Evolutionary conservation across 2,797 vertebrate species (phyloP), one percentile per base, ranked within the genome.

Genomic region (Coregonus suidteri): DNA sequence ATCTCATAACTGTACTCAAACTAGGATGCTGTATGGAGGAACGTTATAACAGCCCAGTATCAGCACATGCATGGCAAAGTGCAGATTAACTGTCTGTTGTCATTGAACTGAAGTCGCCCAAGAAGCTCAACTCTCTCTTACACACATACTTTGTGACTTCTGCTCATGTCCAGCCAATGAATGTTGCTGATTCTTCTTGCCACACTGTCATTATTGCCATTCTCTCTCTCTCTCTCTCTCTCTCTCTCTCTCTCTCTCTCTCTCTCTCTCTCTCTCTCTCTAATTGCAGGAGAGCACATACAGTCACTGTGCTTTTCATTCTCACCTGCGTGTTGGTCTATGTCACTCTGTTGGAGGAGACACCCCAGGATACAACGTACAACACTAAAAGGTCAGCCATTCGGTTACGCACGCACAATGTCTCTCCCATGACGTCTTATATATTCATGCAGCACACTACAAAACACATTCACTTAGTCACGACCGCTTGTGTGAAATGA

Each of bases 321-420:
- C 95, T 99, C 76, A 99, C 97, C 0, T 99, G 98, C 71, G 96
- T 94, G 0, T 89, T 99, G 70, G 98, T 97, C 84, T 99, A 99
- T 14, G 96, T 99, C 84, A 99, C 98, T 0, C 90, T 99, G 78
- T 90, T 99, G 88, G 98, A 99, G 77, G 98, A 99, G 89, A 99
- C 98, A 0, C 98, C 98, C 0, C 97, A 96, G 81, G 96, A 99
- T 85, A 99, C 98, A 0, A 93, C 98, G 77, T 99, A 96, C 90
- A 99, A 99, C 85, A 97, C 96, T 7, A 99, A 99, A 90, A 97
- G 98, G 98, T 99, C 86, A 87, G 91, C 56, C 47, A 64, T 52
- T 73, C 16, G 34, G 6, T 41, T n/a, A 15, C 37, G 9, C 37
- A 20, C 73, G 6, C 31, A 53, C 14, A 35, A 18, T 15, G 6